Percentiles rank a stretch among this genome's conserved stretches.
These are phyloP conservation scores for Ascaphus truei DNA, from an alignment of 2,113 vertebrate genomes.

Conservation along the genomic window DNA sequence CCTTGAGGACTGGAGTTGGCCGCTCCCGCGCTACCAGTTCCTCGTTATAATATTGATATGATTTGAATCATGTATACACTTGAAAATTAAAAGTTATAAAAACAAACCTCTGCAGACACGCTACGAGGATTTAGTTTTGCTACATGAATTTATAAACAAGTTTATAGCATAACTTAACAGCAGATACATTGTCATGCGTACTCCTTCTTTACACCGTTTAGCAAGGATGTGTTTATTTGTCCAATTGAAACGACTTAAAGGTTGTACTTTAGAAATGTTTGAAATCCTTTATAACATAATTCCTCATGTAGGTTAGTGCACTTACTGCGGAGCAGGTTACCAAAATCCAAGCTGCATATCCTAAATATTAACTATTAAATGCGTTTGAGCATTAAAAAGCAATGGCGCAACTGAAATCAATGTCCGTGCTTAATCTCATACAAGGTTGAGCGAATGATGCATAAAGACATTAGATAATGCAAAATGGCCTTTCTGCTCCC, in stretches of 20 bases:
- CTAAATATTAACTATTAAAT: no score
- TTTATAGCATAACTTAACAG: slow-evolving; percentile 10
- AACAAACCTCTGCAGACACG: slow-evolving; percentile 2
- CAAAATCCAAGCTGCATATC: no score
- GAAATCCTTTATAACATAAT: not conserved
- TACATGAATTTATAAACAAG: slow-evolving; percentile 2
- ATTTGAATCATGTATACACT: not conserved
- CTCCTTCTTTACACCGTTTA: not conserved
- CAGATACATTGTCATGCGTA: not conserved
- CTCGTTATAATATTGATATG: not conserved
- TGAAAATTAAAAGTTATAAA: not conserved
- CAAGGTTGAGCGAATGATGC: slow-evolving; percentile 41
- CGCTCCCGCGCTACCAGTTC: no score
- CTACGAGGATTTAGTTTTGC: slow-evolving; percentile 22
- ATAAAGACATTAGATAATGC: slow-evolving; percentile 40
- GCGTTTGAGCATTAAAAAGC: not conserved
- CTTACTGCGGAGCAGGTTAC: no score
- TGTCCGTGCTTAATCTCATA: not conserved
- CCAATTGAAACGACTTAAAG: not conserved
- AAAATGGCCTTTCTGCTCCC: slow-evolving; percentile 45
- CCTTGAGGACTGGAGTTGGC: no score
- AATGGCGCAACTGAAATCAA: slow-evolving; percentile 13
- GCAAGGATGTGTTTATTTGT: not conserved
- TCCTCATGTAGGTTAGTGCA: not conserved
- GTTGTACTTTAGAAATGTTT: not conserved